Conservation (phyloP, 1,140 invertebrate genomes). For the Dolichoris vasculosae region DNA sequence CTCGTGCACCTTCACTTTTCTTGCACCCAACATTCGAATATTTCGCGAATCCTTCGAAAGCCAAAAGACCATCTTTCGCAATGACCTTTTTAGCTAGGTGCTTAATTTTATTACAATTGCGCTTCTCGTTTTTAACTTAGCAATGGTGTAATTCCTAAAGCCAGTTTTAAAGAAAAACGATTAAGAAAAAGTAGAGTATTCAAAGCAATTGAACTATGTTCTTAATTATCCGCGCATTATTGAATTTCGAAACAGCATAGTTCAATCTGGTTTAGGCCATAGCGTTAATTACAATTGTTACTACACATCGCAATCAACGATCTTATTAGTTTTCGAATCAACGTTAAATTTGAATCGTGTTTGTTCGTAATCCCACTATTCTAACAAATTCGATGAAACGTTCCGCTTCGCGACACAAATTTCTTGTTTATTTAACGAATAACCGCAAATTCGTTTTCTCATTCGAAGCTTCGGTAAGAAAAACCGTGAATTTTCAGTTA, state of each 20-base stretch:
- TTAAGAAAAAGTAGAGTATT: not conserved
- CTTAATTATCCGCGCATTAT: not conserved
- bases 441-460: too few species aligned
- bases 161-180: not conserved
- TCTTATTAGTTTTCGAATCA: not conserved
- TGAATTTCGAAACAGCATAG: not conserved
- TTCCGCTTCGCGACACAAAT: not conserved
- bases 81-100: not conserved
- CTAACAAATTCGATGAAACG: not conserved
- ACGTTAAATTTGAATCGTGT: not conserved
- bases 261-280: not conserved
- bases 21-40: not conserved
- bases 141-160: not conserved
- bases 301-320: not conserved
- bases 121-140: not conserved
- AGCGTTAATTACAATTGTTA: not conserved
- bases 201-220: not conserved
- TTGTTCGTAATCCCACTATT: not conserved
- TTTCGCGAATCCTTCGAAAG: constrained; percentile 27
- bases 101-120: not conserved
- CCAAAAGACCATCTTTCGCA: not conserved
- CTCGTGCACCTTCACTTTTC: constrained; percentile 46
- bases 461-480: too few species aligned
- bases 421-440: not conserved
- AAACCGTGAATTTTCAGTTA: too few species aligned